Percentiles rank a stretch among this genome's conserved stretches.
These are phyloP conservation scores for Drosophila hamatofila DNA, from an alignment of 2,888 invertebrate genomes.

Conservation along the genomic window DNA sequence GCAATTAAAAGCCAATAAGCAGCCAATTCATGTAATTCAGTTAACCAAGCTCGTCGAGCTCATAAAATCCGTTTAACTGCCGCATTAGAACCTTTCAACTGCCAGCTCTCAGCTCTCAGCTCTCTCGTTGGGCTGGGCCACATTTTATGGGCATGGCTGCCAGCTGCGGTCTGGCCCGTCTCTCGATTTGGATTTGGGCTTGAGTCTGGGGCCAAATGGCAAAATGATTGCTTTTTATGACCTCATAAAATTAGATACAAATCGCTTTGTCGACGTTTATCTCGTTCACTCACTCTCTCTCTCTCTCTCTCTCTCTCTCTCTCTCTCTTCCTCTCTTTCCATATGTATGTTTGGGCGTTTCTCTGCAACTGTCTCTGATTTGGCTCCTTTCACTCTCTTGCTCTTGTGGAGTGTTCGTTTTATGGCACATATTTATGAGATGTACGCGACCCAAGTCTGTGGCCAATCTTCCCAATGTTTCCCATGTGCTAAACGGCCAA, in stretches of 20 bases:
- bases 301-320: constrained; percentile 5
- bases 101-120: constrained; percentile 30
- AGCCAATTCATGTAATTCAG: constrained; percentile 76
- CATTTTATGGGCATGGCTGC: constrained; percentile 66
- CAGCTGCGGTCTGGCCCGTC: constrained; percentile 65
- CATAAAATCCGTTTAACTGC: constrained; percentile 74
- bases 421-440: constrained; percentile 58
- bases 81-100: constrained; percentile 67
- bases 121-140: constrained; percentile 38
- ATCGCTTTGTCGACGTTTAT: constrained; percentile 83
- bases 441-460: constrained; percentile 42
- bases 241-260: constrained; percentile 84
- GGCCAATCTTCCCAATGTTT: constrained; percentile 11
- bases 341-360: not conserved
- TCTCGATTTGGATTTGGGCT: constrained; percentile 17
- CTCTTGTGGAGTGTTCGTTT: constrained; percentile 40
- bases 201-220: constrained; percentile 76
- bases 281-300: constrained; percentile 33
- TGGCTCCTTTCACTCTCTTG: constrained; percentile 35
- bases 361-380: constrained; percentile 33
- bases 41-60: constrained; percentile 57
- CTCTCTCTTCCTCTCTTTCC: not conserved
- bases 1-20: constrained; percentile 77
- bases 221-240: constrained; percentile 84
- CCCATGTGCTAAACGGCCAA: constrained; percentile 50